Evolutionary conservation across 2,113 vertebrate species (phyloP).

Genomic region (Phocoena phocoena): DNA sequence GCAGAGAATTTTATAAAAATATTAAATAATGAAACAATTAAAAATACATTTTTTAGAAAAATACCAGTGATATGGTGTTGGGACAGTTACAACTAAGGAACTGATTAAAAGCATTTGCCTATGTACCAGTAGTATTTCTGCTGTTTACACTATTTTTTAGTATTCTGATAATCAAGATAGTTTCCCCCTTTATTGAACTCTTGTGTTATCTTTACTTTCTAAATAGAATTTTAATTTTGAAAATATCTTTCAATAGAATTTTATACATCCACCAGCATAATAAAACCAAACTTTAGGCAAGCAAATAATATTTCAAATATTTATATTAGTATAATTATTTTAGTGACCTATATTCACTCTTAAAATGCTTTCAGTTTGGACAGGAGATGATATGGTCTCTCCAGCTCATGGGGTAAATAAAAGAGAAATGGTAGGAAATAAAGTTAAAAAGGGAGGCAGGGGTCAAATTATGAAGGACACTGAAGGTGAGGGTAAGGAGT

Average conservation of each 20-base stretch:
- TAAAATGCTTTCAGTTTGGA: not conserved
- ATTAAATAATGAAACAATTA: not conserved
- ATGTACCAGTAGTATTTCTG: not conserved
- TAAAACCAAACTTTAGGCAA: not conserved
- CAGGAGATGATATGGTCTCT: not conserved
- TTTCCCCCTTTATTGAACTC: not conserved
- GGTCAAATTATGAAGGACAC: not conserved
- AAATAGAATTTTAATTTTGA: not conserved
- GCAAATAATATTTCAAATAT: not conserved
- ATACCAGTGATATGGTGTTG: not conserved
- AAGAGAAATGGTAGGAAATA: not conserved
- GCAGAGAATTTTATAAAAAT: not conserved
- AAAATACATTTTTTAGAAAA: constrained; percentile 22
- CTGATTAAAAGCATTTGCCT: not conserved
- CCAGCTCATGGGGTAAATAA: not conserved
- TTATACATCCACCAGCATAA: not conserved
- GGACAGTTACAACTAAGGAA: not conserved
- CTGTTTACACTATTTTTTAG: not conserved
- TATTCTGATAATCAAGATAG: not conserved
- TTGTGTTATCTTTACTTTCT: not conserved
- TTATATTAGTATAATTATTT: not conserved
- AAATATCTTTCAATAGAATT: constrained; percentile 1
- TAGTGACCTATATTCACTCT: not conserved
- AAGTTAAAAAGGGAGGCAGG: not conserved
- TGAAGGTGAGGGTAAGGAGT: not conserved